phyloP scores from a whole-genome alignment of 2,888 invertebrate species.

The Tuberolachnus salignus region DNA sequence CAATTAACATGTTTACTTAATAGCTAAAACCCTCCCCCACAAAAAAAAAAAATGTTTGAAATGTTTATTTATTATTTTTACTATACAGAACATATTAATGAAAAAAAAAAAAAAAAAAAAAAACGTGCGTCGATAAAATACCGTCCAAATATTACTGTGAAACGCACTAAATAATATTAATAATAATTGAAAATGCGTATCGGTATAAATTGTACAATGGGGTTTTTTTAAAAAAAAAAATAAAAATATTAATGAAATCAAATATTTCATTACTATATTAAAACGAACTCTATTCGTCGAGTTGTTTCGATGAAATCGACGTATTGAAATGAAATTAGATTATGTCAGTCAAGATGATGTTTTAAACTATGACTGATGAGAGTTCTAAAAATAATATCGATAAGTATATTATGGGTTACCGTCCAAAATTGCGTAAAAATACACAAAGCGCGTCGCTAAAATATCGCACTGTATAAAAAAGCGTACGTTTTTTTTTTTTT shows the following conservation, averaged over 20 bases:
- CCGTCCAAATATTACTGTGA: no score
- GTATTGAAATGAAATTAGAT: neutral
- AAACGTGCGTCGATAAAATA: no score
- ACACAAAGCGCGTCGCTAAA: neutral
- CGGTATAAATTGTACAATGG: neutral
- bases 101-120: no score
- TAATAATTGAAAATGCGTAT: neutral
- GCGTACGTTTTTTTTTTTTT: neutral
- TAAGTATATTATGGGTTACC: constrained; percentile 7
- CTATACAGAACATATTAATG: no score
- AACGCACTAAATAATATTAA: no score
- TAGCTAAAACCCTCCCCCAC: no score
- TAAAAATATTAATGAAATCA: neutral
- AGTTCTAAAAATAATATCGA: neutral
- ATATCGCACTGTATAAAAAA: neutral
- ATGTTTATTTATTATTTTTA: no score
- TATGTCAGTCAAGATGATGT: neutral
- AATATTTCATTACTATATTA: neutral
- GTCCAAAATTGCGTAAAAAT: neutral
- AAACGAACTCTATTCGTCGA: neutral
- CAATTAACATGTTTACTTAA: no score
- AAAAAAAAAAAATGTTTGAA: no score
- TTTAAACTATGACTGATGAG: neutral
- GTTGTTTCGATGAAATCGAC: neutral
- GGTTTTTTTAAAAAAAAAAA: neutral